Evolutionary conservation across 37 sponge, comb jelly and placozoan genomes (phyloP), one percentile per base, ranked within the genome.

Genomic region (Eunapius fragilis): DNA sequence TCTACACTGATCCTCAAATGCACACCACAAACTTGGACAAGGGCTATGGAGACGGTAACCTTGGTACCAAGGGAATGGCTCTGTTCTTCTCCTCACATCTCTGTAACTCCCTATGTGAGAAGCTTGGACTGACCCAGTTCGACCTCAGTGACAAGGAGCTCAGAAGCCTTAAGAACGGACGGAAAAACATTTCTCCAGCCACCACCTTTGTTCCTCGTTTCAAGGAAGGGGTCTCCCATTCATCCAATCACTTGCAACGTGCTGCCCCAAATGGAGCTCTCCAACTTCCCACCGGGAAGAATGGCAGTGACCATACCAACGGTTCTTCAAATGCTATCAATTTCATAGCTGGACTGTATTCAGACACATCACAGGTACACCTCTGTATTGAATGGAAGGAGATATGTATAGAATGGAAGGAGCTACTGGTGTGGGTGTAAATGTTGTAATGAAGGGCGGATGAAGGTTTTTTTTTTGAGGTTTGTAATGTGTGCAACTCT

Each of bases 1-100:
- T 96, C 30, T 96, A 96, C 88, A 96, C 97, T n/a, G 97, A 96
- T 72, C 97, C 97, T 70, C 97, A 96, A 82, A 96, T 96, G 67
- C 97, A 96, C 89, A 96, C 97, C 14, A 81, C 75, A 37, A 83
- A 81, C 75, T 48, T 58, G 31, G 37, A 45, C 68, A 77, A 90
- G 84, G 92, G 87, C 22, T 96, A 96, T 48, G 97, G 97, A 33
- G 90, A 89, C 48, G 97, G 91, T 28, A 96, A 96, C 72, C 85
- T 96, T 0, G 94, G 95, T 0, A 68, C 89, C 30, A 92, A 83
- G 67, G 97, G 97, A 0, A 96, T 96, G 94, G 97, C 97, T 25
- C 91, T 96, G 33, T 96, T 96, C 87, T 96, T 96, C 87, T 89
- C 89, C 80, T 91, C 94, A 2, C 97, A 96, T 68, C 67, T 90